phyloP scores from a whole-genome alignment of 2,888 invertebrate species.

The Callyntrura guangdongensis region DNA sequence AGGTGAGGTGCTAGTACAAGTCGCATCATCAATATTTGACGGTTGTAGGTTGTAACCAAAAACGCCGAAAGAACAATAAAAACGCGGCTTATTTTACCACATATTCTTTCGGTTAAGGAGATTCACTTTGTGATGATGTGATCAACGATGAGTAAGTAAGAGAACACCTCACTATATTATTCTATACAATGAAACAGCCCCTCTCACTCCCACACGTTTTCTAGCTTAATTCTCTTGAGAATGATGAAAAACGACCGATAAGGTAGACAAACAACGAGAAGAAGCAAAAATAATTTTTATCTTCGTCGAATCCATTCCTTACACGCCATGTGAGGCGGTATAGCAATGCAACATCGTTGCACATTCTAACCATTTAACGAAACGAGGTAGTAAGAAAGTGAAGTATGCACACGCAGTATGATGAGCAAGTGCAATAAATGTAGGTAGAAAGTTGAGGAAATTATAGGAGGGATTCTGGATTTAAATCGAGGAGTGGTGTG shows the following conservation, averaged over 20 bases:
- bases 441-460: no score
- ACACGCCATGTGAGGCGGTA: no score
- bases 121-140: neutral
- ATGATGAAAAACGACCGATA: slow-evolving; percentile 16
- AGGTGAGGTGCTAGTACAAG: neutral
- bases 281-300: slow-evolving; percentile 6
- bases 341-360: no score
- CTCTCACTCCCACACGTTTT: slow-evolving; percentile 14
- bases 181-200: neutral
- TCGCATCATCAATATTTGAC: neutral
- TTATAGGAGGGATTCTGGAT: neutral
- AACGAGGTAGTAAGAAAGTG: no score
- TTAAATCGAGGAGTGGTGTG: neutral
- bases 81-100: neutral
- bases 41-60: neutral
- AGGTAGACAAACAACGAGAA: slow-evolving; percentile 9
- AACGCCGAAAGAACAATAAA: neutral
- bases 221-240: neutral
- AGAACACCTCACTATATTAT: neutral
- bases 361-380: no score
- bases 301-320: neutral
- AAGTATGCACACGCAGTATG: no score
- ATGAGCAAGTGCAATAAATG: no score
- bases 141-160: no score
- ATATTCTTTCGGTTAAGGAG: neutral